phyloP scores from a whole-genome alignment of 2,113 vertebrate species.

The Carassius auratus region DNA sequence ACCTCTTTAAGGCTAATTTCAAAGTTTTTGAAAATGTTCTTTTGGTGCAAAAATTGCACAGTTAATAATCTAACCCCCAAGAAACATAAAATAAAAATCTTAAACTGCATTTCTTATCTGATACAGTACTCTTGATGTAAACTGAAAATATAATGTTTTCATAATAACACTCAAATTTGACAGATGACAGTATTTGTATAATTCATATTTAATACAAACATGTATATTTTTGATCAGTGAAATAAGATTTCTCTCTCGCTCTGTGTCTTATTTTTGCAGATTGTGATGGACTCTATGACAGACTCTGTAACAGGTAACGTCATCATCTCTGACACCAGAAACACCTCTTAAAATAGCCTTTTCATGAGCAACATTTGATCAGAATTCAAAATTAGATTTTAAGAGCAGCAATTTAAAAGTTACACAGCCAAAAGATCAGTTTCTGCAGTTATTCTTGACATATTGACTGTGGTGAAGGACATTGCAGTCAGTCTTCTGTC shows the following conservation, averaged over 20 bases:
- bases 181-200: not conserved
- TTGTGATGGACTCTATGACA: slow-evolving; percentile 45
- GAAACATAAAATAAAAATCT: too few relatives aligned
- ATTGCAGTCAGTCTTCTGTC: slow-evolving; percentile 4
- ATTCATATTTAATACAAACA: slow-evolving; percentile 15
- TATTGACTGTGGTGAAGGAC: not conserved
- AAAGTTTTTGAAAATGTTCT: not conserved
- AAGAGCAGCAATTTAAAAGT: not conserved
- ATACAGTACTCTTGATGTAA: not conserved
- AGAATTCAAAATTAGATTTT: not conserved
- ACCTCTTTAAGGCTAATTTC: not conserved
- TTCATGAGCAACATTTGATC: not conserved
- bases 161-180: not conserved
- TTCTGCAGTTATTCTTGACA: not conserved
- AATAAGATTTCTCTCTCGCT: not conserved
- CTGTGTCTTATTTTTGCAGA: slow-evolving; percentile 56
- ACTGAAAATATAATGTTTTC: not conserved
- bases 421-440: not conserved
- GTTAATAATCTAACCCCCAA: too few relatives aligned
- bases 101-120: not conserved
- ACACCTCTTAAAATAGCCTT: not conserved
- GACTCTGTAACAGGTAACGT: slow-evolving; percentile 63
- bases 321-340: not conserved
- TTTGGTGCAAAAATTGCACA: too few relatives aligned
- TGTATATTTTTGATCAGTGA: not conserved